Evolutionary conservation across 1,140 invertebrate species (phyloP), one percentile per base, ranked within the genome.

Genomic region (Habropoda laboriosa): DNA sequence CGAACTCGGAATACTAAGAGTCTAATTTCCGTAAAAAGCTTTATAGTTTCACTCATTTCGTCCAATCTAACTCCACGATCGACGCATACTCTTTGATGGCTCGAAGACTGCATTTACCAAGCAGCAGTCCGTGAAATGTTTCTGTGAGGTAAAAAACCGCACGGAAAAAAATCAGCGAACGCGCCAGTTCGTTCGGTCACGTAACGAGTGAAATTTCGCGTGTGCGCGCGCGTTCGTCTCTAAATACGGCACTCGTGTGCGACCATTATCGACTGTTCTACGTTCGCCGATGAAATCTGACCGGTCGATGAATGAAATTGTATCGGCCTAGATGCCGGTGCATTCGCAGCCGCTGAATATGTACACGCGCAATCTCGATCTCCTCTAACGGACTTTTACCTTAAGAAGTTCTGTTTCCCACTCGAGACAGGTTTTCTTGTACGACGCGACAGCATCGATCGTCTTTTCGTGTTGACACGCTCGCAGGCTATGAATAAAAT

Each of bases 221-320:
- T 55, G 5, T 61, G 21, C 12, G 13, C 12, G 21, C 7, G 30
- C n/a, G 27, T 64, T n/a, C 21, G 38, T n/a, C 8, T 16, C n/a
- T n/a, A n/a, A n/a, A 24, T 10, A 53, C 7, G 16, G n/a, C n/a
- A n/a, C 12, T 5, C 12, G 1, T 10, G 12, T 6, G 6, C 24
- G 38, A n/a, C 4, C 3, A 13, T 32, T 32, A 66, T 47, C 42
- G 61, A 42, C 64, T n/a, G 35, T 67, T 27, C 21, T 16, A 6
- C 5, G 21, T 51, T 53, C 35, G 10, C 12, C 30, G n/a, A 53
- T 24, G 10, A n/a, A 27, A 73, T 73, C 30, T 53, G 27, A 35
- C n/a, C 18, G 32, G 21, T 72, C 38, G 55, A 73, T 73, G 55
- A 73, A 73, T 73, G 70, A 73, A 73, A 60, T 71, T 30, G 38